Percentiles rank a stretch among this genome's conserved stretches.
These are phyloP conservation scores for Corella eumyota DNA, from an alignment of 23 tunicate species.

Conservation along the genomic window DNA sequence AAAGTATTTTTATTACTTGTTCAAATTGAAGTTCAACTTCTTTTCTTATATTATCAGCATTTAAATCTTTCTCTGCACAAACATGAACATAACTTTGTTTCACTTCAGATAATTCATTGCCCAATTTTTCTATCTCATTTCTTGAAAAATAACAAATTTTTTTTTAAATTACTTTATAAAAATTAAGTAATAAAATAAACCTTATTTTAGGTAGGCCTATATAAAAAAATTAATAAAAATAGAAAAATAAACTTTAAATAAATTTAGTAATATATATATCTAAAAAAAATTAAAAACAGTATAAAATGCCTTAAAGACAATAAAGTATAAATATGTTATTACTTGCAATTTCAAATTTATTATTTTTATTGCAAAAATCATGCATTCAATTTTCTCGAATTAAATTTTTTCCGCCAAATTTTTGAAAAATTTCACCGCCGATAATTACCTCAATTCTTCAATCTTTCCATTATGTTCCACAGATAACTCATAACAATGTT, in stretches of 20 bases:
- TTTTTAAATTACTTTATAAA: too few species aligned
- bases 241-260: background rate
- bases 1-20: constrained; percentile 8
- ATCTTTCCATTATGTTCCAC: constrained; percentile 62
- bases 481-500: constrained; percentile 54
- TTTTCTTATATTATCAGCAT: constrained; percentile 14
- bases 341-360: too few species aligned
- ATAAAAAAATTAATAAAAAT: background rate
- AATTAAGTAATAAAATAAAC: too few species aligned
- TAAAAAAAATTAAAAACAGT: too few species aligned
- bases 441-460: constrained; percentile 32
- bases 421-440: background rate
- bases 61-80: constrained; percentile 60
- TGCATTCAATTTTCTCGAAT: too few species aligned
- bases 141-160: constrained; percentile 6
- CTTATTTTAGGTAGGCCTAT: background rate
- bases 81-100: constrained; percentile 84
- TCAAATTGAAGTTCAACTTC: constrained; percentile 40
- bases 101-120: constrained; percentile 57
- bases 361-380: too few species aligned
- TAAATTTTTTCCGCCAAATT: background rate
- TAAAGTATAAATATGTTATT: too few species aligned
- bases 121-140: constrained; percentile 16
- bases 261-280: too few species aligned
- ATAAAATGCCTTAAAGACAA: too few species aligned